phyloP scores from a whole-genome alignment of 2,888 invertebrate genomes.

The Drosophila ochracea region DNA sequence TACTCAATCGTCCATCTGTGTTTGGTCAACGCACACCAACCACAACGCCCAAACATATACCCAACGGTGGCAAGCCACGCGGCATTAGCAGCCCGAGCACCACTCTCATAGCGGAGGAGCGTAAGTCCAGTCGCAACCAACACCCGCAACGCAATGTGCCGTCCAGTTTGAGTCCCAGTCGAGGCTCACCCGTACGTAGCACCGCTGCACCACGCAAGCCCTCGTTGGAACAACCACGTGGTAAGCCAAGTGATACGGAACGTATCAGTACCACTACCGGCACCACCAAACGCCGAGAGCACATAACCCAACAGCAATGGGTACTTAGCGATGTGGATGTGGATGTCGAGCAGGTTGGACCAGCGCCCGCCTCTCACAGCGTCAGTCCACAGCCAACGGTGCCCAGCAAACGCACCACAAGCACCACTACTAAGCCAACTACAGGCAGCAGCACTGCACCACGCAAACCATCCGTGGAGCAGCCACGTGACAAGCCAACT shows the following conservation, averaged over 20 bases:
- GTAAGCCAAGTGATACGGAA: slow-evolving; percentile 16
- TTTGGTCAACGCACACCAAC: slow-evolving; percentile 41
- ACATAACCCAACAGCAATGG: slow-evolving; percentile 66
- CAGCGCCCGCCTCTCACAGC: slow-evolving; percentile 27
- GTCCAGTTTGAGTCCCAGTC: slow-evolving; percentile 14
- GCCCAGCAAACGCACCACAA: slow-evolving; percentile 6
- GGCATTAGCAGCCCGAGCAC: slow-evolving; percentile 39
- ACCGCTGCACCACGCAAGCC: slow-evolving; percentile 42
- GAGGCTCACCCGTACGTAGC: slow-evolving; percentile 39
- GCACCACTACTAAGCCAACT: slow-evolving; percentile 3
- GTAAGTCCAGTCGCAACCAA: slow-evolving; percentile 47
- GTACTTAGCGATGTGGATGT: slow-evolving; percentile 59
- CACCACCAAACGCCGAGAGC: slow-evolving; percentile 55
- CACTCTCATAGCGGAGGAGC: slow-evolving; percentile 55
- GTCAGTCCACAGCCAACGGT: slow-evolving; percentile 21
- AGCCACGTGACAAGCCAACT: not conserved
- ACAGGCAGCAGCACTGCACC: slow-evolving; percentile 4
- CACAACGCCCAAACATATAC: slow-evolving; percentile 6
- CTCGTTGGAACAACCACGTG: slow-evolving; percentile 37
- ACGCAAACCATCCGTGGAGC: slow-evolving; percentile 17
- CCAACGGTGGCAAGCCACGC: slow-evolving; percentile 30
- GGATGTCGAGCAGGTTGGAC: slow-evolving; percentile 51
- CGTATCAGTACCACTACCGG: slow-evolving; percentile 36
- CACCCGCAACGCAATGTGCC: slow-evolving; percentile 18
- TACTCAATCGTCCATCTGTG: slow-evolving; percentile 86